Conservation (phyloP, 1,140 invertebrate species). For the Diorhabda carinulata region DNA sequence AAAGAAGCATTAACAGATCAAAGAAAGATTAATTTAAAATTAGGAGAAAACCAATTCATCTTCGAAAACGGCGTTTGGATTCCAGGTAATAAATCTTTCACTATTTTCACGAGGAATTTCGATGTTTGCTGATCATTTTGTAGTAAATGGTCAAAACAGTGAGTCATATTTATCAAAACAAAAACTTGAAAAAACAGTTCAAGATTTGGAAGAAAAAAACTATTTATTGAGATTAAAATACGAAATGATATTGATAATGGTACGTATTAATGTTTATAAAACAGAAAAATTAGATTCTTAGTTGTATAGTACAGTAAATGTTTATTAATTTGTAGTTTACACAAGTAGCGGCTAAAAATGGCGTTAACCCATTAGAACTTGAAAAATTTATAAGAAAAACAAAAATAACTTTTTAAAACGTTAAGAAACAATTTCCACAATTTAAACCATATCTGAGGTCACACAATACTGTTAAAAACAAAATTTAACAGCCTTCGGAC, state of each 20-base stretch:
- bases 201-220: constrained; percentile 14
- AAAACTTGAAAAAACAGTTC: constrained; percentile 10
- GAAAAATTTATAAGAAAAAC: background rate
- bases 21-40: constrained; percentile 3
- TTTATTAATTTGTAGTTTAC: constrained; percentile 5
- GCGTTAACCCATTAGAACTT: background rate
- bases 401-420: too few relatives aligned
- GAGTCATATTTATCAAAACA: background rate
- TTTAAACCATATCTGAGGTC: too few relatives aligned
- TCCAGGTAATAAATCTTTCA: constrained; percentile 6
- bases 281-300: background rate
- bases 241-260: constrained; percentile 16
- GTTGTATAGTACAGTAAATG: background rate
- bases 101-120: background rate
- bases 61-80: constrained; percentile 13
- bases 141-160: background rate
- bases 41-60: constrained; percentile 5
- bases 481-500: too few relatives aligned
- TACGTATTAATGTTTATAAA: background rate
- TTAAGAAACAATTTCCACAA: too few relatives aligned
- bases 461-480: too few relatives aligned
- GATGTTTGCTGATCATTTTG: too few relatives aligned
- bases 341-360: background rate
- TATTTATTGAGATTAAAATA: constrained; percentile 12
- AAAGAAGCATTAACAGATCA: background rate